Base-by-base conservation (phyloP, 2,113 vertebrate species). In the Gulo gulo region DNA sequence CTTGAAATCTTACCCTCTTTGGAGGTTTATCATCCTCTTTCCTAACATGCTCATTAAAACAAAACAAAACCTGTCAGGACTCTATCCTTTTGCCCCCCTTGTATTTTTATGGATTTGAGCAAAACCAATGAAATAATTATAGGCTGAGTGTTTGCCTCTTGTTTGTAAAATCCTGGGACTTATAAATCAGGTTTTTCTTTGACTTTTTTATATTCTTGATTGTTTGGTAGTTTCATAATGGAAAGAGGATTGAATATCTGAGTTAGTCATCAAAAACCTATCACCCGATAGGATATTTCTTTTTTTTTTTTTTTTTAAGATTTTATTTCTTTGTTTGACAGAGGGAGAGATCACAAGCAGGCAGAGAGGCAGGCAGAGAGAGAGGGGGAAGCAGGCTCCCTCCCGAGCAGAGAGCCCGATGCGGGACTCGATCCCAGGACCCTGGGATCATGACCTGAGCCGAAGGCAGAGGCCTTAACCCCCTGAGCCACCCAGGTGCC, bases 191-290 rank as follows among this genome's bases (percentile, higher is more conserved):
- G 63, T 95, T 98, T 98, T 93, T 29, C 50, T 98, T 93, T 50
- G 90, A 82, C 65, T 97, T 98, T 97, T 93, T 94, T 39, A 45
- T 24, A 80, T 97, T 98, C 71, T 97, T 98, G 94, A 97, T 97
- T 97, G 78, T 79, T 81, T 84, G 45, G 50, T 96, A 92, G 69
- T 91, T 98, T 98, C 96, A 73, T 96, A 97, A 97, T 97, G 74
- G 79, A 97, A 97, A 84, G 88, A 97, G 95, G 86, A 92, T 92
- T 97, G 90, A 98, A 82, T 98, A 88, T 98, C 87, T 96, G 96
- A 98, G 87, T 78, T 97, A 98, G 96, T 98, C 96, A 97, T 94
- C 81, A 90, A 50, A 90, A 96, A 76, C 71, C 36, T 94, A n/a
- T 97, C 78, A 79, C 88, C 90, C 91, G 87, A 80, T 55, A 55